Percentiles rank a stretch among this genome's conserved stretches.
Conservation (phyloP, 53 echinoderm and acorn worm species). For the Holothuria scabra region DNA sequence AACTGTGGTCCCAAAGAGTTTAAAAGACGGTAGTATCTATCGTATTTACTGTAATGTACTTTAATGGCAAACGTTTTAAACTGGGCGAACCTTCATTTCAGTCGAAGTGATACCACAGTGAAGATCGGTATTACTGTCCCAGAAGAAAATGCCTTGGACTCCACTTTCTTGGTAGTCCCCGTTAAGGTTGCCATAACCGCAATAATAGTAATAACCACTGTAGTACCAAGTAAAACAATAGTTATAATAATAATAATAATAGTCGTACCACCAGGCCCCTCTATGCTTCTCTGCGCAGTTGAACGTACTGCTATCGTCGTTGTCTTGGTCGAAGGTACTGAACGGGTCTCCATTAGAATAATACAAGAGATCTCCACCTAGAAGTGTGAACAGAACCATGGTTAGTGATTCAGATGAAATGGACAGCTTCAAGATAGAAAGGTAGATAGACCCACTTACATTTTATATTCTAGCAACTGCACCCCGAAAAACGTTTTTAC, state of each 20-base stretch:
- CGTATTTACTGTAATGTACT: no score
- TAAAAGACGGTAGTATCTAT: no score
- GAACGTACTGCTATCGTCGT: not conserved
- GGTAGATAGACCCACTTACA: no score
- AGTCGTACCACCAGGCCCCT: conserved; percentile 37
- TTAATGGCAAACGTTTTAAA: not conserved
- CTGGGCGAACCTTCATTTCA: conserved; percentile 15
- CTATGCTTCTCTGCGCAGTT: conserved; percentile 19
- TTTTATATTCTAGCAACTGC: no score
- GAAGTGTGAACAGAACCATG: not conserved
- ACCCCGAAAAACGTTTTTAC: no score
- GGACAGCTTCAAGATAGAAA: no score
- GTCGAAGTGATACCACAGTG: not conserved
- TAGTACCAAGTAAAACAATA: not conserved
- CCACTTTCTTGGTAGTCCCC: not conserved
- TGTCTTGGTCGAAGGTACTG: conserved; percentile 27
- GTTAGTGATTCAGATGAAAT: no score
- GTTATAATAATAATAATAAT: not conserved
- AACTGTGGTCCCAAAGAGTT: no score
- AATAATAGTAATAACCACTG: not conserved
- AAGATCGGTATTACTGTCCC: not conserved
- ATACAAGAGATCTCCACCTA: conserved; percentile 5
- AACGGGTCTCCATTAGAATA: not conserved
- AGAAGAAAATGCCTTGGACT: not conserved
- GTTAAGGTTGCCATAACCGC: not conserved